Conservation (phyloP, 2,888 invertebrate species). For the Philopedon plagiatum region DNA sequence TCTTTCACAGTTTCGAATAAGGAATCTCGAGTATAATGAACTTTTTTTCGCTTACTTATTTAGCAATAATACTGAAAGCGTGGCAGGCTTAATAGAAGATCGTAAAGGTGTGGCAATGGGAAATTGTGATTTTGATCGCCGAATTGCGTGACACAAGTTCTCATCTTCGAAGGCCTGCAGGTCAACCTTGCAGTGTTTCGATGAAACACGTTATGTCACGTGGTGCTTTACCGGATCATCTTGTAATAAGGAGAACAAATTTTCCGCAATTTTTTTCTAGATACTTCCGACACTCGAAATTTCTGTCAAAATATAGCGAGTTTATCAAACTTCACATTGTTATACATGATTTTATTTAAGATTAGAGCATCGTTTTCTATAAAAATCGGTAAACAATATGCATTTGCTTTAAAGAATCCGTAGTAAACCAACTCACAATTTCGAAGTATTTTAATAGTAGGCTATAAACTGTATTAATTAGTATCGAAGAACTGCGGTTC, state of each 20-base stretch:
- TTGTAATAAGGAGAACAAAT: not conserved
- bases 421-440: not conserved
- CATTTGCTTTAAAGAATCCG: not conserved
- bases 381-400: too few species aligned
- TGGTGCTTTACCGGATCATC: slow-evolving; percentile 37
- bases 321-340: too few species aligned
- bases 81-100: slow-evolving; percentile 37
- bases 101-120: slow-evolving; percentile 51
- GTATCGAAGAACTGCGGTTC: slow-evolving; percentile 23
- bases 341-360: too few species aligned
- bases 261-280: not conserved
- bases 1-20: not conserved
- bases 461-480: slow-evolving; percentile 38
- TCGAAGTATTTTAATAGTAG: slow-evolving; percentile 26
- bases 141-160: slow-evolving; percentile 55
- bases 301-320: too few species aligned
- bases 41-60: slow-evolving; percentile 32
- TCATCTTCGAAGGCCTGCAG: slow-evolving; percentile 47
- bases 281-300: too few species aligned
- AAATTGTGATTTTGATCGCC: slow-evolving; percentile 58
- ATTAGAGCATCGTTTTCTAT: too few species aligned
- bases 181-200: slow-evolving; percentile 46
- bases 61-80: slow-evolving; percentile 45
- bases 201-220: slow-evolving; percentile 45
- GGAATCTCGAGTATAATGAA: slow-evolving; percentile 22